A percentile compares a stretch with the other conserved stretches of the same genome.
These are phyloP conservation scores for Cylindroiulus punctatus DNA, from an alignment of 2,888 invertebrate species.

Conservation along the genomic window DNA sequence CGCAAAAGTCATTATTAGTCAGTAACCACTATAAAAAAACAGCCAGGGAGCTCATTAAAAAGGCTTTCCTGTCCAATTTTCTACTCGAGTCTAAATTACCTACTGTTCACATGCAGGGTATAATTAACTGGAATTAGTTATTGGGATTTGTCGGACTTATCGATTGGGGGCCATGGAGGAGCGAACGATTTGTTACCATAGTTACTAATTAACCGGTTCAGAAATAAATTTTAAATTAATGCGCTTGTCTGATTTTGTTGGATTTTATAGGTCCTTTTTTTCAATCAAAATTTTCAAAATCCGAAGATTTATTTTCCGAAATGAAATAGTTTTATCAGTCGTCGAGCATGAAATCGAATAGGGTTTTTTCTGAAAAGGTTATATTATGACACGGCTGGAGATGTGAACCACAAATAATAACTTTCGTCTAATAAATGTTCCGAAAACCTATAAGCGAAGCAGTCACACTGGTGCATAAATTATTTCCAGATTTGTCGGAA, in stretches of 20 bases:
- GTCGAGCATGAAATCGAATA: background rate
- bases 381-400: background rate
- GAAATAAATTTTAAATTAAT: background rate
- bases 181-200: conserved; percentile 16
- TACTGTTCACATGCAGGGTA: background rate
- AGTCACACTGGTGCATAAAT: background rate
- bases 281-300: conserved; percentile 10
- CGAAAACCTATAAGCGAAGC: background rate
- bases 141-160: background rate
- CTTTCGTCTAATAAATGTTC: conserved; percentile 1
- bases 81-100: background rate
- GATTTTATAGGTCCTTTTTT: background rate
- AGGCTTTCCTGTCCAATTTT: background rate
- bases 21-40: background rate
- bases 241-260: background rate
- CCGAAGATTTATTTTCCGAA: background rate
- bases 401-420: background rate
- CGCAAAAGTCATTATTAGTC: conserved; percentile 14
- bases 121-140: conserved; percentile 26
- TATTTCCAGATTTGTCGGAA: background rate
- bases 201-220: conserved; percentile 35
- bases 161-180: background rate
- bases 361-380: background rate
- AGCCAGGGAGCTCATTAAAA: background rate
- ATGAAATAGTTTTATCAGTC: background rate